phyloP scores from a whole-genome alignment of 2,797 vertebrate species.

The Oreortyx pictus region DNA sequence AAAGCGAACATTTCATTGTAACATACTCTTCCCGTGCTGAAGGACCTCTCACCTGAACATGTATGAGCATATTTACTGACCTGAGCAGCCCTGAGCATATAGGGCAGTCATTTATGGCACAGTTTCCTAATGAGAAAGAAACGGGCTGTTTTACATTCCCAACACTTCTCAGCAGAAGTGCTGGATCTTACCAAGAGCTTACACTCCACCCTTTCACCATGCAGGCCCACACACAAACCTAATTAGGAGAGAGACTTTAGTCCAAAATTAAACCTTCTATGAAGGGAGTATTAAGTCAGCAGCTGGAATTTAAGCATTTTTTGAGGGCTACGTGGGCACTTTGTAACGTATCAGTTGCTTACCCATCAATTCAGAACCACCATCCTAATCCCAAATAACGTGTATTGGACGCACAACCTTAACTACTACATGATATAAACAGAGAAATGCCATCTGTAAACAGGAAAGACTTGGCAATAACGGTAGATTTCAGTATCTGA shows the following conservation, averaged over 20 bases:
- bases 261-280: not conserved
- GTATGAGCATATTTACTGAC: not conserved
- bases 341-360: not conserved
- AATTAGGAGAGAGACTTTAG: not conserved
- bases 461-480: rapidly evolving
- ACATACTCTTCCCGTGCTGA: not conserved
- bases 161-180: rapidly evolving
- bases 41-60: not conserved
- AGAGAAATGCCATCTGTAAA: not conserved
- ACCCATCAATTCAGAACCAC: not conserved
- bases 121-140: not conserved
- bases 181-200: not conserved
- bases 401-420: rapidly evolving
- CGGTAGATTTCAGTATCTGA: rapidly evolving
- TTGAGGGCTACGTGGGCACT: not conserved
- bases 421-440: not conserved
- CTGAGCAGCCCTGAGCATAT: not conserved
- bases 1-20: not conserved
- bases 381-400: rapidly evolving
- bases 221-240: not conserved
- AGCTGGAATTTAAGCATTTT: not conserved
- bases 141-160: not conserved
- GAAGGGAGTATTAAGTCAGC: not conserved
- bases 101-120: not conserved
- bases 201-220: not conserved